Evolutionary conservation across 2,888 invertebrate species (phyloP), one percentile per base, ranked within the genome.

Genomic region (Dastarcus helophoroides): DNA sequence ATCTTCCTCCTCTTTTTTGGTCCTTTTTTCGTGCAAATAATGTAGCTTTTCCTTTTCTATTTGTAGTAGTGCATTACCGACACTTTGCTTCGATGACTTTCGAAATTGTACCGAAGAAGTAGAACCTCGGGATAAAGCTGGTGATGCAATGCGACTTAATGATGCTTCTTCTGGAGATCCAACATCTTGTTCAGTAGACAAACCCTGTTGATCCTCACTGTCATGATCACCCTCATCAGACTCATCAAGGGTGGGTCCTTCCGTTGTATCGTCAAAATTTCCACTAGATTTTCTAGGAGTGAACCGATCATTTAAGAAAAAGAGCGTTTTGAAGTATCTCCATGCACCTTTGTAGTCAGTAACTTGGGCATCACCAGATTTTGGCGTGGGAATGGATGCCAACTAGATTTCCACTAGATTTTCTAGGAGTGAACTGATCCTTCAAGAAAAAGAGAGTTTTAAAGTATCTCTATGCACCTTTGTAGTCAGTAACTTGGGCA

Each of bases 11-110:
- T 26, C 14, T 26, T 32, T 21, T 24, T 26, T 16, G 17, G 21
- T 30, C 11, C 29, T 33, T 31, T 37, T 27, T 33, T 14, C 12
- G 6, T 26, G 6, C 10, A 13, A 26, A 14, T 12, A 14, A 5
- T 26, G 12, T 6, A 26, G 14, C 9, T 26, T 26, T 13, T 14
- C 6, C 6, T 26, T 7, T 26, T 13, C 14, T 5, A 26, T 6
- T 26, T 26, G 6, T 13, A 12, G 10, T 7, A 13, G 14, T 12
- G 26, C 26, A 5, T 11, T 5, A 11, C 26, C 26, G 6, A 26
- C 9, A 12, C 14, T 23, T 6, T 23, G 23, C 5, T 23, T 9
- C 10, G 24, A 8, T 8, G 8, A 10, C 24, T 23, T 23, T 10
- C 9, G 24, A 10, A 7, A 8, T 6, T 23, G 8, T 7, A 6